Evolutionary conservation across 2,113 vertebrate genomes (phyloP).

Genomic region (Phalacrocorax brasilianus): DNA sequence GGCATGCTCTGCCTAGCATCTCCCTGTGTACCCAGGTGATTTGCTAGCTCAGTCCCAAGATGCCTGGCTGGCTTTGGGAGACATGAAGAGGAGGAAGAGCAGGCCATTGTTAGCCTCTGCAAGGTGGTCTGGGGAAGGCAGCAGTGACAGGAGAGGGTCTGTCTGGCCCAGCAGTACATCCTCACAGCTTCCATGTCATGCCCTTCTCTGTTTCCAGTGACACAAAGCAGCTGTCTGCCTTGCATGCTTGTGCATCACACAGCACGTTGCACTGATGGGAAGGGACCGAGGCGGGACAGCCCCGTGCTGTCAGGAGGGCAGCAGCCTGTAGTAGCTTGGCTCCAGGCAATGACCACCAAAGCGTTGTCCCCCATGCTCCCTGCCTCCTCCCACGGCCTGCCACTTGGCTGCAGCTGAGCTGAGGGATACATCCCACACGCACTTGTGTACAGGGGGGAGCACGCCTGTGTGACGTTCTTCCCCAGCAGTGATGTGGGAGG

Average conservation of each 20-base stretch:
- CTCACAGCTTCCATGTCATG: not conserved
- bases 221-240: not conserved
- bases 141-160: not conserved
- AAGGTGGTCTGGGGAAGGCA: not conserved
- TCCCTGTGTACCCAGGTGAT: fast-evolving
- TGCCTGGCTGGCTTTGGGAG: not conserved
- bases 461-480: not conserved
- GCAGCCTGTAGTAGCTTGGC: not conserved
- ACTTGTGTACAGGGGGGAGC: not conserved
- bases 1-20: not conserved
- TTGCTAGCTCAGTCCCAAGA: not conserved
- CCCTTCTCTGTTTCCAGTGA: not conserved
- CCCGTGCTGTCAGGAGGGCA: fast-evolving
- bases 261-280: not conserved
- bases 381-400: not conserved
- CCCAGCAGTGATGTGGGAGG: not conserved
- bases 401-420: not conserved
- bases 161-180: not conserved
- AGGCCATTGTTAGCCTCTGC: not conserved
- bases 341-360: not conserved
- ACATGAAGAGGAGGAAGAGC: not conserved
- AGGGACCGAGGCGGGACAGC: not conserved
- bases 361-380: fast-evolving
- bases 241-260: fast-evolving
- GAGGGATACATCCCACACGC: not conserved